Conservation (phyloP, 2,113 vertebrate genomes). For the Stegostoma tigrinum region DNA sequence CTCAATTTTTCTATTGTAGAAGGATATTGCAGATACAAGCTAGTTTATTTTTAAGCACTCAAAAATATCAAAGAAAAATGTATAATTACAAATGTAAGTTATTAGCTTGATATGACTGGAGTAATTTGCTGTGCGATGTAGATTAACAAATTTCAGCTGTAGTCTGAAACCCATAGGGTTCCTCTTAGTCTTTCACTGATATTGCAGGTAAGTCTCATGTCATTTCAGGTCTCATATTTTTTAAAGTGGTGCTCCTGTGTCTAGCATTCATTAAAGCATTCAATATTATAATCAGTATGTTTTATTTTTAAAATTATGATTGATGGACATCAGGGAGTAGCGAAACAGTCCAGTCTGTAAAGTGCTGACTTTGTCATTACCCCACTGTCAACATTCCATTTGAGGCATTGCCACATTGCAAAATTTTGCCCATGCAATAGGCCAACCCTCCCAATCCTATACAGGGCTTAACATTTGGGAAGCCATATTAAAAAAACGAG, state of each 20-base stretch:
- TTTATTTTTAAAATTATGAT: background rate
- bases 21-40: background rate
- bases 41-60: background rate
- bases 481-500: background rate
- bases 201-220: no score
- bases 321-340: background rate
- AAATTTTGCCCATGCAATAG: background rate
- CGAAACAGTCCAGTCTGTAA: background rate
- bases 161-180: background rate
- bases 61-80: background rate
- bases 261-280: background rate
- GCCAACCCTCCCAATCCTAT: background rate
- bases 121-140: background rate
- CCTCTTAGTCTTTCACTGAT: background rate
- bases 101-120: background rate
- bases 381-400: background rate
- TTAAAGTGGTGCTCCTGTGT: background rate
- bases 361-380: background rate
- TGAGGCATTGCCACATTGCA: background rate
- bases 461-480: background rate
- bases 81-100: background rate
- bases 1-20: background rate
- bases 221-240: background rate
- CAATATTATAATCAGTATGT: background rate
- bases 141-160: background rate